Percentiles rank a stretch among this genome's conserved stretches.
Evolutionary conservation across 2,888 invertebrate species (phyloP).

Genomic region (Drosophila merina): DNA sequence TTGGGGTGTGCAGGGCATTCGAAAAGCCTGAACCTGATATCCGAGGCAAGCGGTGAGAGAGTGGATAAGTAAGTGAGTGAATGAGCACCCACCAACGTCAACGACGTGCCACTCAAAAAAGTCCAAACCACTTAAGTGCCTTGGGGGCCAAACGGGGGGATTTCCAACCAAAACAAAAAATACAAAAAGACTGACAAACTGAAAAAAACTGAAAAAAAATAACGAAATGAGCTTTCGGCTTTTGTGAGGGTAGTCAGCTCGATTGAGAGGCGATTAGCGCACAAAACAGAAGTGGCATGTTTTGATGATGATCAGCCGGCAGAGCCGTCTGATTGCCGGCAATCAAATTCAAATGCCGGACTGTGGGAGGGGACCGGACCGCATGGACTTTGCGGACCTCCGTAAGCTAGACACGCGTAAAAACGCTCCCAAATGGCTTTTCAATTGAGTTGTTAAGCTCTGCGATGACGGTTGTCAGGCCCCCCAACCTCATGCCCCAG

Average conservation of each 20-base stretch:
- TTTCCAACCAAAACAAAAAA: slow-evolving; percentile 30
- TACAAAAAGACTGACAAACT: slow-evolving; percentile 1
- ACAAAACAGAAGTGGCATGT: slow-evolving; percentile 77
- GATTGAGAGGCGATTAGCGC: slow-evolving; percentile 76
- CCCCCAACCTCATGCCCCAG: slow-evolving; percentile 11
- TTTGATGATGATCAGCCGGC: slow-evolving; percentile 70
- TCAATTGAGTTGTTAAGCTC: slow-evolving; percentile 74
- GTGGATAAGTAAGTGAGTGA: slow-evolving; percentile 14
- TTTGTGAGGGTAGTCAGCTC: slow-evolving; percentile 51
- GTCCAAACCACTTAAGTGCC: slow-evolving; percentile 69
- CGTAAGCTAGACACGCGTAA: slow-evolving; percentile 67
- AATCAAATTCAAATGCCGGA: slow-evolving; percentile 76
- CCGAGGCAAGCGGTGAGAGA: slow-evolving; percentile 27
- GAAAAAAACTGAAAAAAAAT: slow-evolving; percentile 37
- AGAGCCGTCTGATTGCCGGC: slow-evolving; percentile 68
- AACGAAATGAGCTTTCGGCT: slow-evolving; percentile 38
- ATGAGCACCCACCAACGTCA: slow-evolving; percentile 59
- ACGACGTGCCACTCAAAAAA: slow-evolving; percentile 68
- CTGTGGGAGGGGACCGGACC: slow-evolving; percentile 29
- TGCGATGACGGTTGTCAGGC: slow-evolving; percentile 36
- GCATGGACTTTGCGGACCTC: slow-evolving; percentile 8
- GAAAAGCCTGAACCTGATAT: slow-evolving; percentile 15
- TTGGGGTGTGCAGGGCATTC: slow-evolving; percentile 42
- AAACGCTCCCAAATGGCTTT: slow-evolving; percentile 70
- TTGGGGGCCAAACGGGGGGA: slow-evolving; percentile 40